These are phyloP conservation scores for Galeopsomyia nigrocyanea DNA, from an alignment of 2,888 invertebrate genomes.

Conservation along the genomic window DNA sequence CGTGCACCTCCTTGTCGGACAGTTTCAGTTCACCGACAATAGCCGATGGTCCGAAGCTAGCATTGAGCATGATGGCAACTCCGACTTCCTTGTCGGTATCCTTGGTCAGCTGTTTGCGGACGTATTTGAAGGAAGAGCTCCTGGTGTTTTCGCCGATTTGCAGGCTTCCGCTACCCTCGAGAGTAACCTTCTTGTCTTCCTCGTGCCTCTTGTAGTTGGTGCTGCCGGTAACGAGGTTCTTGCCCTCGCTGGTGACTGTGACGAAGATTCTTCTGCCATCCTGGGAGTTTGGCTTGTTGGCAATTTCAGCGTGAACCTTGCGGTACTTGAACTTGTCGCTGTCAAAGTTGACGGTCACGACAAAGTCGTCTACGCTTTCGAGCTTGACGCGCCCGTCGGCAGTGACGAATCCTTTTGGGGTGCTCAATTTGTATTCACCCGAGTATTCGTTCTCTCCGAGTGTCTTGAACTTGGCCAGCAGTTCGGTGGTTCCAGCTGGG, in stretches of 20 bases:
- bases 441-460: conserved; percentile 74
- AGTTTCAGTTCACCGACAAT: conserved; percentile 79
- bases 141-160: conserved; percentile 79
- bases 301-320: conserved; percentile 76
- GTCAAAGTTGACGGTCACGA: conserved; percentile 74
- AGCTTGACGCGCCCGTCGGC: conserved; percentile 69
- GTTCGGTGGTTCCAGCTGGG: conserved; percentile 70
- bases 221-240: conserved; percentile 79
- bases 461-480: conserved; percentile 68
- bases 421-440: conserved; percentile 58
- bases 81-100: conserved; percentile 79
- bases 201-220: conserved; percentile 80
- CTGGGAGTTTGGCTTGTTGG: conserved; percentile 74
- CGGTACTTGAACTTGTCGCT: conserved; percentile 77
- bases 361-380: conserved; percentile 76
- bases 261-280: conserved; percentile 77
- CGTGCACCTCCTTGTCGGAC: conserved; percentile 81
- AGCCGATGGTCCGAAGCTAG: conserved; percentile 78
- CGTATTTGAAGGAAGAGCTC: conserved; percentile 82
- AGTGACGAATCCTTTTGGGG: conserved; percentile 70
- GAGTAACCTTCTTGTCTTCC: conserved; percentile 74
- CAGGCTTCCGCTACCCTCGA: conserved; percentile 83
- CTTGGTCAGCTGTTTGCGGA: conserved; percentile 72
- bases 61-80: conserved; percentile 77
- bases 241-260: conserved; percentile 75